These are phyloP conservation scores for Squalus acanthias DNA, from an alignment of 2,797 vertebrate genomes.

Conservation along the genomic window DNA sequence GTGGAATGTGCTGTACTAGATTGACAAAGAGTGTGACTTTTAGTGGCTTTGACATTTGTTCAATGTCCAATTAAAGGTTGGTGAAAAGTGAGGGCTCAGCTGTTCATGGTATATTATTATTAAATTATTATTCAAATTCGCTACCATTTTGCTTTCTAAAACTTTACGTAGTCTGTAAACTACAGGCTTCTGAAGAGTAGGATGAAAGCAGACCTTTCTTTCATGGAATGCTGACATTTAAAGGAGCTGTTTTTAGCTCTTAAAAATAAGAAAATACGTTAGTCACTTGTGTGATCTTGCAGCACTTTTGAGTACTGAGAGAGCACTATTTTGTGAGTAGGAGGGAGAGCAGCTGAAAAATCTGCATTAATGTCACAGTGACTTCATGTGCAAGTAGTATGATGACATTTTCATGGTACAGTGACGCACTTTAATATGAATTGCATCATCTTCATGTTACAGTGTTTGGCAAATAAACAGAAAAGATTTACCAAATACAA, in stretches of 20 bases:
- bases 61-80: conserved; percentile 27
- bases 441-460: not conserved
- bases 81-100: conserved; percentile 24
- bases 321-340: not conserved
- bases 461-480: not conserved
- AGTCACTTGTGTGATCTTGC: not conserved
- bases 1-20: not conserved
- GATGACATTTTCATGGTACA: not conserved
- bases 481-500: not conserved
- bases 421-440: not conserved
- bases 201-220: not conserved
- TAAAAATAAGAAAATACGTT: not conserved
- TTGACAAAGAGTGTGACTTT: conserved; percentile 8
- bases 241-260: conserved; percentile 12
- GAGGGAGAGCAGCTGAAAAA: not conserved
- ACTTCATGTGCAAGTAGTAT: not conserved
- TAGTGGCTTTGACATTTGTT: conserved; percentile 25
- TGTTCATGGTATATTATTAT: not conserved
- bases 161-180: not conserved
- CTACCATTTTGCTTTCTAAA: not conserved
- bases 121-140: conserved; percentile 33
- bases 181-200: not conserved
- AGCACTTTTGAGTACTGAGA: not conserved
- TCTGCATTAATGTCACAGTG: not conserved
- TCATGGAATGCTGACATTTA: not conserved